Evolutionary conservation across 2,113 vertebrate species (phyloP), one percentile per base, ranked within the genome.

Genomic region (Silurus asotus): DNA sequence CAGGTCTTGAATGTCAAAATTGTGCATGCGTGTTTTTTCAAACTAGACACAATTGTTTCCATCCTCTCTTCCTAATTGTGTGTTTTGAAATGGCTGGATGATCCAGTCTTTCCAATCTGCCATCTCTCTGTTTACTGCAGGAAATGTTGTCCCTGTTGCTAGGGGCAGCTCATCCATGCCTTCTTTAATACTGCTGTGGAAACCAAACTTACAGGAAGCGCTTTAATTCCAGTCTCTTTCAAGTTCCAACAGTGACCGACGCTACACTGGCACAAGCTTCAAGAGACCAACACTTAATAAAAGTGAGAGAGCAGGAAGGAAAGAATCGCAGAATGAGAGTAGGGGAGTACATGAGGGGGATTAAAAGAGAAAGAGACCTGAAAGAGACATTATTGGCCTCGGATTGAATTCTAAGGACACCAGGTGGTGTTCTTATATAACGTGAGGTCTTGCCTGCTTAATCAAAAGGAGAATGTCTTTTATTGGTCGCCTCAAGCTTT

Each of bases 151-250:
- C 93, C 91, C 89, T 91, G 91, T 92, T 90, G 86, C 91, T 83
- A 88, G 87, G 92, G 89, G 89, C 90, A 90, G 89, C 88, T 89
- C 85, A 83, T 90, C 72, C 23, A 62, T 77, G 62, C 19, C 56
- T 67, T 67, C 70, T 86, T 89, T 87, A 75, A 83, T 81, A 79
- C 77, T 14, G 58, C 90, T 83, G 90, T 92, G 92, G 91, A 93
- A 93, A 90, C 89, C 80, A 79, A 82, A 51, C 3, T 67, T 70
- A 88, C 90, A 92, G 94, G 93, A 94, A 93, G 89, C 92, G 81
- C 93, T 93, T 88, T 92, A 90, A 93, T 86, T 67, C 75, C 53
- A 81, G 84, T 82, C 84, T 59, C 91, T 90, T 89, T 90, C 85
- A 84, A 37, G 90, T 87, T 67, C 76, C 85, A 55, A 61, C 55